Evolutionary conservation across 2,888 invertebrate species (phyloP).

Genomic region (Watsonalla binaria): DNA sequence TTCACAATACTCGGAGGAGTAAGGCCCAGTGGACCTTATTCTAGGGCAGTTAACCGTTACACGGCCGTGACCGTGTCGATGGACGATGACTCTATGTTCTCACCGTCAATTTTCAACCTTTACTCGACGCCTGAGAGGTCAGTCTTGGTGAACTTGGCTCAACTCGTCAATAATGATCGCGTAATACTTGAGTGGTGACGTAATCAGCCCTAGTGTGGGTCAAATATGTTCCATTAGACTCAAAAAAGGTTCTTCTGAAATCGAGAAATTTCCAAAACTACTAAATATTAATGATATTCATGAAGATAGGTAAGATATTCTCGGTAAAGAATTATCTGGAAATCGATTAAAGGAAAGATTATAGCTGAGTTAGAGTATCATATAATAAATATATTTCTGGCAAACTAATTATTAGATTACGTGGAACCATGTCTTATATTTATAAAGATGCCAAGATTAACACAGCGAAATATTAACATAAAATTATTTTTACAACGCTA

Average conservation of each 20-base stretch:
- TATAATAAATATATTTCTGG: too few relatives aligned
- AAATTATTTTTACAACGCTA: too few relatives aligned
- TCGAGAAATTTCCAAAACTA: too few relatives aligned
- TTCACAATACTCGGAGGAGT: conserved; percentile 6
- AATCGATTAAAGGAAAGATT: too few relatives aligned
- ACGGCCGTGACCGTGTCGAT: conserved; percentile 62
- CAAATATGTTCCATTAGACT: conserved; percentile 4
- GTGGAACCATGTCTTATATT: too few relatives aligned
- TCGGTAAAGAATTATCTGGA: too few relatives aligned
- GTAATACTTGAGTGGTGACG: conserved; percentile 4
- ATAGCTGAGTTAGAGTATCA: too few relatives aligned
- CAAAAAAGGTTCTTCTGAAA: not conserved
- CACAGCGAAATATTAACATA: too few relatives aligned
- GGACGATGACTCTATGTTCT: conserved; percentile 47
- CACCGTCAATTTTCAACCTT: conserved; percentile 12
- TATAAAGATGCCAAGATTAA: too few relatives aligned
- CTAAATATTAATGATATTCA: too few relatives aligned
- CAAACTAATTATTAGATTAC: too few relatives aligned
- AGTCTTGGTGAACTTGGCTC: not conserved
- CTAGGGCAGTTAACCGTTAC: conserved; percentile 66
- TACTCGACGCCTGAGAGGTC: not conserved
- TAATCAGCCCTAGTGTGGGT: conserved; percentile 5
- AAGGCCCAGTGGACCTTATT: conserved; percentile 48
- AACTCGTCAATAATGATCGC: not conserved
- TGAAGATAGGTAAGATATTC: too few relatives aligned